These are phyloP conservation scores for Eubasilissa splendida DNA, from an alignment of 2,888 invertebrate species.

Conservation along the genomic window DNA sequence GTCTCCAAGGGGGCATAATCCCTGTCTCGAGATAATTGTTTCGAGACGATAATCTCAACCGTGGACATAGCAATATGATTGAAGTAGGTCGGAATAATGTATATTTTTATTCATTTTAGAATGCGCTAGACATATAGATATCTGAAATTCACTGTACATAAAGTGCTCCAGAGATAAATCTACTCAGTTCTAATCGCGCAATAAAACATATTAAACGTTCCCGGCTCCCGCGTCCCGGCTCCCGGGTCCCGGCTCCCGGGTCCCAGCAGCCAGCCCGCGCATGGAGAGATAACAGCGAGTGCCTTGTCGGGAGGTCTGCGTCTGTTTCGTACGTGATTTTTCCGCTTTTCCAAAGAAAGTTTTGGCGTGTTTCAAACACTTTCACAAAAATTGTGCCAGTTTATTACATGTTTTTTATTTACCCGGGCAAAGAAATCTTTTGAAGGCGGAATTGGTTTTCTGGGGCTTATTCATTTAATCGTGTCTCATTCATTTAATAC, in stretches of 20 bases:
- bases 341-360: conserved; percentile 11
- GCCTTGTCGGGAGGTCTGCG: background rate
- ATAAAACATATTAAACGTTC: conserved; percentile 10
- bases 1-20: no score
- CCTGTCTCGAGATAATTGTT: no score
- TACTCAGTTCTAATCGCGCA: conserved; percentile 11
- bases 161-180: conserved; percentile 3
- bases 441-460: no score
- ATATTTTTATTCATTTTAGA: no score
- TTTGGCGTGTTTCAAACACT: conserved; percentile 7
- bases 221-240: background rate
- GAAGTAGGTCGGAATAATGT: no score
- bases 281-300: background rate
- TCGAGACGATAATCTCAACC: no score
- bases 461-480: no score
- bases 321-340: conserved; percentile 13
- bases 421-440: background rate
- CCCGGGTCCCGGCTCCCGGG: background rate
- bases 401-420: background rate
- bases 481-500: no score
- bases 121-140: no score
- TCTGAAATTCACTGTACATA: background rate
- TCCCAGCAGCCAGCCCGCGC: background rate
- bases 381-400: conserved; percentile 16
- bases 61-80: no score